Percentiles rank a stretch among this genome's conserved stretches.
phyloP scores from a whole-genome alignment of 2,113 vertebrate genomes.

The Mugil cephalus region DNA sequence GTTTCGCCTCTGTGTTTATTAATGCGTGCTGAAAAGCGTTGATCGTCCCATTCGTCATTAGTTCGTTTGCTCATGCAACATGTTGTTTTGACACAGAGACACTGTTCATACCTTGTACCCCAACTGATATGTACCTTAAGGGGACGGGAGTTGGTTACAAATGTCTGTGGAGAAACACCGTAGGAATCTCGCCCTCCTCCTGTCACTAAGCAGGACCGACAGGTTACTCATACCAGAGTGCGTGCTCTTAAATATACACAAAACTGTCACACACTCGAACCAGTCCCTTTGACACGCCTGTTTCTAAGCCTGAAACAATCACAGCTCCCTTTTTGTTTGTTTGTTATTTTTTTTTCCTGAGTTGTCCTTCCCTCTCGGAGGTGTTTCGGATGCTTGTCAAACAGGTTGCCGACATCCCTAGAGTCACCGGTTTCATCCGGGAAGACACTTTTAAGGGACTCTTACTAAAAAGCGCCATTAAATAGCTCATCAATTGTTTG shows the following conservation, averaged over 20 bases:
- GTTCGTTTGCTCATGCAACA: conserved; percentile 3
- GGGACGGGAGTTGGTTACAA: not conserved
- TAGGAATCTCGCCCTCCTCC: conserved; percentile 34
- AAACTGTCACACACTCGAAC: conserved; percentile 1
- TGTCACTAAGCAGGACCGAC: conserved; percentile 64
- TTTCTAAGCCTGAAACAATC: conserved; percentile 18
- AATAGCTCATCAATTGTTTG: not conserved
- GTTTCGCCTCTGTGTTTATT: not conserved
- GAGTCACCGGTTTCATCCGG: not conserved
- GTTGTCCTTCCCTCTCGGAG: conserved; percentile 2
- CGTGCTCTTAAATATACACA: conserved; percentile 1
- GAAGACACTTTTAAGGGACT: conserved; percentile 2
- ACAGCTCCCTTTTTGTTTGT: not conserved
- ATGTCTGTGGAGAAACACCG: conserved; percentile 11
- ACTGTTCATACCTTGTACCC: not conserved
- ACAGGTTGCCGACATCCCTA: conserved; percentile 17
- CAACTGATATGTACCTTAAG: not conserved
- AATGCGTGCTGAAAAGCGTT: not conserved
- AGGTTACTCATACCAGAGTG: conserved; percentile 54
- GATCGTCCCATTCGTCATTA: not conserved
- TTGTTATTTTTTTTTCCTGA: not conserved
- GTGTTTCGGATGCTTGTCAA: conserved; percentile 26
- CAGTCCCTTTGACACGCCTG: conserved; percentile 40
- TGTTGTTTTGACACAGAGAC: not conserved
- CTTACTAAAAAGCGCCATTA: conserved; percentile 18